Base-by-base conservation (phyloP, 2,113 vertebrate genomes). In the Psammodynastes pulverulentus region DNA sequence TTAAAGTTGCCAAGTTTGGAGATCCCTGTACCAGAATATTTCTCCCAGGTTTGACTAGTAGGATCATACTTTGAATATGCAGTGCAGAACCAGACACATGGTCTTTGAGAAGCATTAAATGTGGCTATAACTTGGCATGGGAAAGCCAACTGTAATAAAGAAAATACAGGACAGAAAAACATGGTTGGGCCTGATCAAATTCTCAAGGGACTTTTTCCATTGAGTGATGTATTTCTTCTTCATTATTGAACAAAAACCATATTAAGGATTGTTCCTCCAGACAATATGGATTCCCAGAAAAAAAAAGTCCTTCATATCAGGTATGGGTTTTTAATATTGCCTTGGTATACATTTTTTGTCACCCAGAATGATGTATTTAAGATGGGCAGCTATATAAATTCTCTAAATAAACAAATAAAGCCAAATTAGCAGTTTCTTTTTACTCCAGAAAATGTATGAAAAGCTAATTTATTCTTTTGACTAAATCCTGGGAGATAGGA, bases 391-490 rank as follows among this genome's bases (percentile, higher is more conserved):
- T 39, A 8, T 79, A 79, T 79, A 79, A 19, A 79, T 39, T 39
- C 34, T 79, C n/a, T 21, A 79, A 79, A 79, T 79, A 79, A 39
- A 79, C 6, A 39, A 67, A 67, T n/a, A 67, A 79, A 39, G 34
- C 67, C n/a, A 79, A 79, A 79, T 39, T 39, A 39, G n/a, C 67
- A 7, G 15, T 79, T 79, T 39, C 34, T 39, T 79, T 39, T 79
- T 79, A 39, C 6, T 34, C 6, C 1, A 4, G 34, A 79, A 94
- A 87, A 94, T 93, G 72, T 95, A 95, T 93, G 92, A 93, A 91
- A 87, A 87, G 95, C 95, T 90, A 91, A 92, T 86, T 95, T 51
- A 91, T 94, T 94, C 87, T 43, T 49, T 88, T 95, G 94, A 89
- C 90, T 58, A 87, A 93, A 39, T 94, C 93, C 94, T 92, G 84